Conservation (phyloP, 2,888 invertebrate species). For the Amblyteles armatorius region DNA sequence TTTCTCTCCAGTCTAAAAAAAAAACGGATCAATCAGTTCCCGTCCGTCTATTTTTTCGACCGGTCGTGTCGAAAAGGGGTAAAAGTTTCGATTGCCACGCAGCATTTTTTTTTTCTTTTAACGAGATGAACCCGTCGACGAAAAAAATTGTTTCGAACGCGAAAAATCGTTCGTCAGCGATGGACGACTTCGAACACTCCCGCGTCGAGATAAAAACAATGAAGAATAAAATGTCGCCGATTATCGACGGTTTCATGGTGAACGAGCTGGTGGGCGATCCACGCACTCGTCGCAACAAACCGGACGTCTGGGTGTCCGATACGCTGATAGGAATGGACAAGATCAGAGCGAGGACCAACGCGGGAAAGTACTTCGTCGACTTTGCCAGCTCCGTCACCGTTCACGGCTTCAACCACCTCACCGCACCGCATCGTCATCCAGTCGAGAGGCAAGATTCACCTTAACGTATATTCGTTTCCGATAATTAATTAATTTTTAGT, state of each 20-base stretch:
- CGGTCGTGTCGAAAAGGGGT: background rate
- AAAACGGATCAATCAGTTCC: background rate
- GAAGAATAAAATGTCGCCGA: background rate
- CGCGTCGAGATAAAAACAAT: constrained; percentile 31
- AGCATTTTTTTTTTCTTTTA: too few relatives aligned
- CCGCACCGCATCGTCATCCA: constrained; percentile 75
- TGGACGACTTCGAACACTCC: constrained; percentile 22
- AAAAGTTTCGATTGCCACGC: too few relatives aligned
- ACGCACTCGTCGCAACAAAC: constrained; percentile 56
- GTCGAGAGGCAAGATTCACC: constrained; percentile 72
- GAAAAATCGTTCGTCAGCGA: background rate
- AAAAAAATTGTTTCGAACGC: too few relatives aligned
- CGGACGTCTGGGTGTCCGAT: constrained; percentile 27
- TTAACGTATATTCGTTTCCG: background rate
- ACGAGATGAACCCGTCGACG: too few relatives aligned
- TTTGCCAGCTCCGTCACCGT: constrained; percentile 73
- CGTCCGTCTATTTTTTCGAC: background rate
- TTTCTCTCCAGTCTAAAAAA: background rate
- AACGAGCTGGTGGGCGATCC: constrained; percentile 67
- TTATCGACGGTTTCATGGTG: constrained; percentile 28
- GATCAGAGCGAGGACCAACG: constrained; percentile 70
- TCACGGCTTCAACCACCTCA: constrained; percentile 78
- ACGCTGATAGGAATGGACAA: constrained; percentile 72
- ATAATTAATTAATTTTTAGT: background rate
- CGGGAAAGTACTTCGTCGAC: constrained; percentile 73